phyloP scores from a whole-genome alignment of 1,140 invertebrate genomes.

The Metopolophium dirhodum region DNA sequence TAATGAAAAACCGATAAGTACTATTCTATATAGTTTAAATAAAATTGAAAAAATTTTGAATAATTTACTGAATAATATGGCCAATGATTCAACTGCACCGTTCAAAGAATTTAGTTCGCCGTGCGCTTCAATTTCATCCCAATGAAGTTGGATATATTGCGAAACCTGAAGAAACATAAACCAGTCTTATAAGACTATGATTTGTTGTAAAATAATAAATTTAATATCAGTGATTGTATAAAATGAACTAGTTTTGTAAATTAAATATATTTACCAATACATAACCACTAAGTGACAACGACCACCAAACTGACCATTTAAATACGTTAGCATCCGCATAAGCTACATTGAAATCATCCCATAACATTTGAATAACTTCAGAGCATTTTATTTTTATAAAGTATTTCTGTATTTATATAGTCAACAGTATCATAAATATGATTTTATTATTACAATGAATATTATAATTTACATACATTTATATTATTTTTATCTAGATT shows the following conservation, averaged over 20 bases:
- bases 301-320: slow-evolving; percentile 58
- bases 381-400: neutral
- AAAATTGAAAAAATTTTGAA: neutral
- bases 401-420: neutral
- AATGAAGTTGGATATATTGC: slow-evolving; percentile 50
- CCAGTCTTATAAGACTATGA: no score
- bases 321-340: slow-evolving; percentile 55
- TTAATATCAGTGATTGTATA: no score
- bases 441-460: neutral
- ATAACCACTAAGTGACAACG: slow-evolving; percentile 56
- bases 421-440: neutral
- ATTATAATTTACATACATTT: neutral
- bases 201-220: no score
- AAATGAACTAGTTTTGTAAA: no score
- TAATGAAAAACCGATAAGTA: no score
- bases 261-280: slow-evolving; percentile 36
- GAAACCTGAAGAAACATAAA: slow-evolving; percentile 41
- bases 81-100: slow-evolving; percentile 47
- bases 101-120: neutral
- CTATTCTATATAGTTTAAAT: neutral
- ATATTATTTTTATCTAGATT: neutral
- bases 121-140: slow-evolving; percentile 22
- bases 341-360: slow-evolving; percentile 50
- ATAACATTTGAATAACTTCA: slow-evolving; percentile 34
- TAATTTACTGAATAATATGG: slow-evolving; percentile 47